These are phyloP conservation scores for Enteromius mattozi DNA, from an alignment of 2,797 vertebrate species.

Conservation along the genomic window DNA sequence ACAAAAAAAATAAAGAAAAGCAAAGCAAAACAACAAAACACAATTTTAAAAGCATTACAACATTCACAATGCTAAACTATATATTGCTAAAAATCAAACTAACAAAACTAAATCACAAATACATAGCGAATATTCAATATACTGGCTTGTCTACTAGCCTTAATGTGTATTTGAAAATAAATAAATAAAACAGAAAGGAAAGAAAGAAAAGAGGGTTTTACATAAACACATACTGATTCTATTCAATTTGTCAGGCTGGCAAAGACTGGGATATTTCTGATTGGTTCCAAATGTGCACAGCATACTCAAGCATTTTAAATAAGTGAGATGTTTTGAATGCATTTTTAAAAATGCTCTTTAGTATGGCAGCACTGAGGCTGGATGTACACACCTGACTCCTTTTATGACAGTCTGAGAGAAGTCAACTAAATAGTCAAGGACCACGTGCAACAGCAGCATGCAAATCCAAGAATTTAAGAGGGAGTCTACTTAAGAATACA, in stretches of 20 bases:
- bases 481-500: slow-evolving; percentile 21
- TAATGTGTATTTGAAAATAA: background rate
- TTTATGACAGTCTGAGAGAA: background rate
- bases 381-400: slow-evolving; percentile 10
- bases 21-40: too few relatives aligned
- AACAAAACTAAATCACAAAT: background rate
- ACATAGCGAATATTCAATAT: background rate
- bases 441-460: background rate
- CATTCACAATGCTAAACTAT: background rate
- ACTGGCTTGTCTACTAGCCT: background rate
- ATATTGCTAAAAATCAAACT: background rate
- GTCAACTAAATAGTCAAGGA: slow-evolving; percentile 28
- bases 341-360: background rate
- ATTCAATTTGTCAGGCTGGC: background rate
- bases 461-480: slow-evolving; percentile 27
- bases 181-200: background rate
- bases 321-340: background rate
- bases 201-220: background rate
- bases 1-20: too few relatives aligned
- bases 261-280: background rate
- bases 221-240: too few relatives aligned
- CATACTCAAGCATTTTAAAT: background rate
- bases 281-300: background rate
- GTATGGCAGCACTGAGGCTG: background rate
- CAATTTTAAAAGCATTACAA: background rate